Percentiles rank a stretch among this genome's conserved stretches.
phyloP scores from a whole-genome alignment of 2,888 invertebrate species.

The Dryobotodes eremita region DNA sequence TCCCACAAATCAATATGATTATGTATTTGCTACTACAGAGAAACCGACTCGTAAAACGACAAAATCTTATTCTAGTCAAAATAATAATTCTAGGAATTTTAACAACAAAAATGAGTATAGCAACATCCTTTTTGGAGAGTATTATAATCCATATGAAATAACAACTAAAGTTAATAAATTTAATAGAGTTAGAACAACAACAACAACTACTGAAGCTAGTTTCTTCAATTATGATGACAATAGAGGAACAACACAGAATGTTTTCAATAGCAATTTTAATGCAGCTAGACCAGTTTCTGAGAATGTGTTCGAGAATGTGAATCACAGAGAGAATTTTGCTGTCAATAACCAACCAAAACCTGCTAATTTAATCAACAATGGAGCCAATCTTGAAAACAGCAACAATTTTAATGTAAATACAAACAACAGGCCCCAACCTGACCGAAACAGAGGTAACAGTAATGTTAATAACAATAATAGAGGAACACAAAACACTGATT shows the following conservation, averaged over 20 bases:
- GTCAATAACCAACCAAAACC: conserved; percentile 15
- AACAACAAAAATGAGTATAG: conserved; percentile 54
- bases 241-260: conserved; percentile 34
- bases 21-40: conserved; percentile 65
- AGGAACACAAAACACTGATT: conserved; percentile 41
- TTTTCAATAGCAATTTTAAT: conserved; percentile 25
- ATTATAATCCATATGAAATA: conserved; percentile 29
- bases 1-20: conserved; percentile 60
- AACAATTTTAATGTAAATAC: background rate
- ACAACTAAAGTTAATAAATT: conserved; percentile 53
- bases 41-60: conserved; percentile 69
- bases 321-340: conserved; percentile 13
- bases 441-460: conserved; percentile 38
- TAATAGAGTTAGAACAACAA: conserved; percentile 30
- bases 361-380: conserved; percentile 19
- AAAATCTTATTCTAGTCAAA: conserved; percentile 63
- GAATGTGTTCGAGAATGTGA: conserved; percentile 25
- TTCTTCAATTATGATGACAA: conserved; percentile 15
- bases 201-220: conserved; percentile 27
- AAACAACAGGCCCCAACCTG: conserved; percentile 14
- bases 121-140: conserved; percentile 41
- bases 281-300: conserved; percentile 31
- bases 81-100: conserved; percentile 37
- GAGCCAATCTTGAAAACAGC: conserved; percentile 8
- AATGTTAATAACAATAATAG: conserved; percentile 29